These are phyloP conservation scores for Yponomeuta cagnagella DNA, from an alignment of 2,888 invertebrate species.

Conservation along the genomic window DNA sequence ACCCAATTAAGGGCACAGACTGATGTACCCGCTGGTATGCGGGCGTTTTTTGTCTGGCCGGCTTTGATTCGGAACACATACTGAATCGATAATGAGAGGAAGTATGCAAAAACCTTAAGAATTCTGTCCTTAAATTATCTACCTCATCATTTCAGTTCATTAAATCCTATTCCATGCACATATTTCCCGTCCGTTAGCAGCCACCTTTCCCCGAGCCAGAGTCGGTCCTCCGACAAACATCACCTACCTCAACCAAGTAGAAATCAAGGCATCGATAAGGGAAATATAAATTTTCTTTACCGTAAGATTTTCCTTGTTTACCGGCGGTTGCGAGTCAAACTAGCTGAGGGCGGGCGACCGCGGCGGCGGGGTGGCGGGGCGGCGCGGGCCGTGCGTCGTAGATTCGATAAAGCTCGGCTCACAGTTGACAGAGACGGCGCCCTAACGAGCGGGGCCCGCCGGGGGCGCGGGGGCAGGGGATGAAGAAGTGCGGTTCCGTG, in stretches of 20 bases:
- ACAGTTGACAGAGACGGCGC: slow-evolving; percentile 72
- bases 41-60: slow-evolving; percentile 20
- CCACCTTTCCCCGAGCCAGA: not conserved
- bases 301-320: slow-evolving; percentile 69
- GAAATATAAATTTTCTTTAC: slow-evolving; percentile 61
- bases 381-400: slow-evolving; percentile 73
- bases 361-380: slow-evolving; percentile 65
- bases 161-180: not conserved
- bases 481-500: slow-evolving; percentile 76
- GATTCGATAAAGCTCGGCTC: slow-evolving; percentile 75
- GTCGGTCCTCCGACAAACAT: not conserved
- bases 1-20: slow-evolving; percentile 44
- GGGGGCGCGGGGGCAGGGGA: slow-evolving; percentile 38
- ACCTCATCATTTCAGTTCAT: not conserved
- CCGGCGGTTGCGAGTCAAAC: slow-evolving; percentile 66
- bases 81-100: slow-evolving; percentile 4
- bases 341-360: slow-evolving; percentile 27
- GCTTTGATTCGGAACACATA: slow-evolving; percentile 14
- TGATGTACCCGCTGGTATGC: slow-evolving; percentile 22
- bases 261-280: slow-evolving; percentile 22
- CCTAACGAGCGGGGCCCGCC: slow-evolving; percentile 55
- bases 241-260: not conserved
- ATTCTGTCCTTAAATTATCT: slow-evolving; percentile 1
- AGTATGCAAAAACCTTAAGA: not conserved
- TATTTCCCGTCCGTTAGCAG: not conserved